phyloP scores from a whole-genome alignment of 2,888 invertebrate species.

The Mimumesa dahlbomi region DNA sequence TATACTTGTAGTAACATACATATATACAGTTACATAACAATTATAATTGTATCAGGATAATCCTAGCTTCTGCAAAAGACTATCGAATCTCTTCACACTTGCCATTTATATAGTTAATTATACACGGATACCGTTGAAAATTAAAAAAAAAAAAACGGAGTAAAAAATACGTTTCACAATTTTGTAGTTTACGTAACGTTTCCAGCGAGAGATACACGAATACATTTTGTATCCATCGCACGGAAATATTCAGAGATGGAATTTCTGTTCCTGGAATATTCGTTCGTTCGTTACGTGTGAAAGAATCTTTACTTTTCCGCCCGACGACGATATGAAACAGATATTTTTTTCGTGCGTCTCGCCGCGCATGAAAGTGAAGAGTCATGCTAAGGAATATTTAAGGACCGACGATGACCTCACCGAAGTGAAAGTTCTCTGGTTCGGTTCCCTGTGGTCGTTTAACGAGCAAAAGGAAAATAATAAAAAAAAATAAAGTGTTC shows the following conservation, averaged over 20 bases:
- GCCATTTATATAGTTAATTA: no score
- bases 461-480: constrained; percentile 44
- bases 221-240: no score
- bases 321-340: neutral
- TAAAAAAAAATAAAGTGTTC: constrained; percentile 29
- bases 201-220: no score
- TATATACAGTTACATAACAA: no score
- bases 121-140: no score
- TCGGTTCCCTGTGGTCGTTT: constrained; percentile 37
- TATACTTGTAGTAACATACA: no score
- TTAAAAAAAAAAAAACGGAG: no score
- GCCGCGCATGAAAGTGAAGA: constrained; percentile 71
- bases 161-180: no score
- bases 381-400: constrained; percentile 69
- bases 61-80: no score
- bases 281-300: neutral
- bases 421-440: constrained; percentile 73
- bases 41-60: no score
- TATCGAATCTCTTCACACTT: no score
- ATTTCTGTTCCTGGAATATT: neutral
- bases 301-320: constrained; percentile 1
- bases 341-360: constrained; percentile 45
- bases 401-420: constrained; percentile 69
- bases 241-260: neutral
- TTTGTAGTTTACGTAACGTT: no score